Percentiles rank a stretch among this genome's conserved stretches.
Conservation (phyloP, 2,113 vertebrate species). For the Panurus biarmicus region DNA sequence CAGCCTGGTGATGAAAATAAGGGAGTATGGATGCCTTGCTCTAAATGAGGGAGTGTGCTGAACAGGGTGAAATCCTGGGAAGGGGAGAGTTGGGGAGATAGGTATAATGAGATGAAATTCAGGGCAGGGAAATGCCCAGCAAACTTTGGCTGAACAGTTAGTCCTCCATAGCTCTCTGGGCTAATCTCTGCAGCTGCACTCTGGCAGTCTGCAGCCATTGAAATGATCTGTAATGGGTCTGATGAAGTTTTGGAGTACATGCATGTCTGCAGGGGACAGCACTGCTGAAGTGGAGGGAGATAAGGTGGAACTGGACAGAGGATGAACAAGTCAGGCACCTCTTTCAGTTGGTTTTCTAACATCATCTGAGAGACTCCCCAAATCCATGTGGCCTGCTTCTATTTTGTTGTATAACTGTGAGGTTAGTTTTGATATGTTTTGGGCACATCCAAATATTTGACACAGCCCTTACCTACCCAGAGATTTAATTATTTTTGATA, state of each 20-base stretch:
- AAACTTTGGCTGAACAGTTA: background rate
- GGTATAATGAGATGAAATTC: background rate
- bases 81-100: background rate
- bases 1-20: background rate
- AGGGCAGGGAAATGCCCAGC: background rate
- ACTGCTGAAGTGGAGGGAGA: background rate
- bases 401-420: background rate
- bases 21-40: background rate
- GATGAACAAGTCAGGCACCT: background rate
- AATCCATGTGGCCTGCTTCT: background rate
- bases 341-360: background rate
- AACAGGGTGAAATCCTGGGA: background rate
- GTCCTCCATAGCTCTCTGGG: background rate
- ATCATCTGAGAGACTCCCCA: background rate
- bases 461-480: background rate
- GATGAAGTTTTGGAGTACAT: background rate
- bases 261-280: background rate
- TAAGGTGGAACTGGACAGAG: background rate
- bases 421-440: background rate
- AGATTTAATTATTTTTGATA: slow-evolving; percentile 29
- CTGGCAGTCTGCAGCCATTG: background rate
- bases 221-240: background rate
- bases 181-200: background rate
- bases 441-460: background rate
- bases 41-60: background rate